Evolutionary conservation across 2,888 invertebrate genomes (phyloP), one percentile per base, ranked within the genome.

Genomic region (Dorcus hopei): DNA sequence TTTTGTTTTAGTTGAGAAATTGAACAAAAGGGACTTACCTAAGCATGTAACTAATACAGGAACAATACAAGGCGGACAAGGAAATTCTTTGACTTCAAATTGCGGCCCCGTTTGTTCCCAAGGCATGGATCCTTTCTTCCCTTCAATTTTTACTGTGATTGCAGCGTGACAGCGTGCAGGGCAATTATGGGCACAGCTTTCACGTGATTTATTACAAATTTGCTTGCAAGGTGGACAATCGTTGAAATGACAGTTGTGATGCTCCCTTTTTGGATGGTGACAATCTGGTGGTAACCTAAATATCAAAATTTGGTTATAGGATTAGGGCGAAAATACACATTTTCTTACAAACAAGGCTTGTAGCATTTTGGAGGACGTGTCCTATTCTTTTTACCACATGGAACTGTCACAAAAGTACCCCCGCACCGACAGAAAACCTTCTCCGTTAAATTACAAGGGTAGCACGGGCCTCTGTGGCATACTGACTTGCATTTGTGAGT

Each of bases 401-500:
- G 93, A 1, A 96, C 92, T 8, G 83, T 86, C 9, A 92, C 80
- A 47, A 83, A 85, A 1, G 92, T 93, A 58, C 81, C 82, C 48
- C 93, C 92, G 76, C 97, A 97, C 56, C 86, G 84, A 72, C 97
- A 97, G 14, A 88, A 82, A 2, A 88, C 83, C 64, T 86, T 86
- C 3, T 83, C 88, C 0, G 87, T 89, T 56, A 86, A 77, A 1
- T 85, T 85, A 68, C 94, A 95, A 0, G 94, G 94, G 76, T 92
- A 94, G 73, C 95, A 95, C 0, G 88, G 88, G 0, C 93, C 92
- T 63, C 83, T 83, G 71, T 95, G 94, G 73, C 94, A 94, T 7
- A 89, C 82, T 48, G 87, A 89, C 3, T 82, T 79, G 71, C 94
- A 95, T 75, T 93, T 94, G 77, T 97, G 97, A 59, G 91, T 90